Evolutionary conservation across 2,888 invertebrate species (phyloP).

Genomic region (Sinhomidia bicolor): DNA sequence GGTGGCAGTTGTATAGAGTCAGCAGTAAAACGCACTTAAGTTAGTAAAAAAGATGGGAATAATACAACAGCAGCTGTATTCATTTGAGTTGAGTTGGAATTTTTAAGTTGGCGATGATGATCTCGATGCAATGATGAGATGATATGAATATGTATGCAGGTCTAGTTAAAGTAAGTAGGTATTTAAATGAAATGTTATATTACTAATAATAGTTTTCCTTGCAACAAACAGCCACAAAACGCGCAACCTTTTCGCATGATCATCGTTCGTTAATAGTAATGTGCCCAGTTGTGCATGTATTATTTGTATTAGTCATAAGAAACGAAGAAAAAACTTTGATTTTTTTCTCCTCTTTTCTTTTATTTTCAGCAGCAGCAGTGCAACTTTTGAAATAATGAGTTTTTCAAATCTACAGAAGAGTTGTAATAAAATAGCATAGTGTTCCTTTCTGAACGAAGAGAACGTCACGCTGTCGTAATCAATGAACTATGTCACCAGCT

Average conservation of each 20-base stretch:
- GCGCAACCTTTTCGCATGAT: constrained; percentile 14
- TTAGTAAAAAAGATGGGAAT: neutral
- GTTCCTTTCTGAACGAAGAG: too few relatives aligned
- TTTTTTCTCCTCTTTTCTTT: neutral
- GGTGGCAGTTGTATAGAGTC: neutral
- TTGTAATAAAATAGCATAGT: too few relatives aligned
- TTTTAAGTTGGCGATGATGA: neutral
- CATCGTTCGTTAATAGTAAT: neutral
- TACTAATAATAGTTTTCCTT: neutral
- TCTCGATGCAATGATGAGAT: neutral
- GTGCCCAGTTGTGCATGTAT: neutral
- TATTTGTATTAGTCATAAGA: constrained; percentile 2
- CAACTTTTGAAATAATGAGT: constrained; percentile 43
- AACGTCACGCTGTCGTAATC: constrained; percentile 41
- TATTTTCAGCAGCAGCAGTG: neutral
- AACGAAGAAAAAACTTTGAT: constrained; percentile 2
- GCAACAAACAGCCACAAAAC: neutral
- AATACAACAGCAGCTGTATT: constrained; percentile 58
- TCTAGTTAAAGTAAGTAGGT: neutral
- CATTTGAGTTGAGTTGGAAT: constrained; percentile 12
- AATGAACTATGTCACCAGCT: constrained; percentile 56
- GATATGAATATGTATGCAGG: constrained; percentile 47
- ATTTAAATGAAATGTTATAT: constrained; percentile 39
- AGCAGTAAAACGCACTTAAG: too few relatives aligned
- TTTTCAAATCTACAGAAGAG: constrained; percentile 26